Evolutionary conservation across 2,888 invertebrate species (phyloP).

Genomic region (Cryptus viduatorius): DNA sequence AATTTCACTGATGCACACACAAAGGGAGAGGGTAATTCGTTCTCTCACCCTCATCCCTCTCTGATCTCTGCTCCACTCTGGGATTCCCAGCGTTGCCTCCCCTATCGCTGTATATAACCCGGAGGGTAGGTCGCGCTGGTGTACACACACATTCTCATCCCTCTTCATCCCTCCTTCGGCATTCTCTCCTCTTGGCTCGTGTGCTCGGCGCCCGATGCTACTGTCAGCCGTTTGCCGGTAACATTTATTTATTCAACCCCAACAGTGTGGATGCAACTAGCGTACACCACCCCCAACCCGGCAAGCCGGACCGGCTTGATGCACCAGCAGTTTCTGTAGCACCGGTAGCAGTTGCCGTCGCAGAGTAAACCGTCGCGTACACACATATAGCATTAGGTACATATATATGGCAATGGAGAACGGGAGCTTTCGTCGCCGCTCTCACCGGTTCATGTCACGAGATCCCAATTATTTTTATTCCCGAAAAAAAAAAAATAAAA

Average conservation of each 20-base stretch:
- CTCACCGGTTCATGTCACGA: constrained; percentile 50
- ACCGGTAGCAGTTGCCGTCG: constrained; percentile 30
- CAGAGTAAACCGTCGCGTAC: constrained; percentile 25
- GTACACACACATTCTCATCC: constrained; percentile 19
- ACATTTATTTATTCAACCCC: constrained; percentile 67
- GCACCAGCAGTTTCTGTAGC: constrained; percentile 16
- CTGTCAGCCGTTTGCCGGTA: constrained; percentile 58
- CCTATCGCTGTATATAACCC: constrained; percentile 1
- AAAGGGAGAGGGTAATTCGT: constrained; percentile 45
- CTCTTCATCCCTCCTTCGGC: constrained; percentile 11
- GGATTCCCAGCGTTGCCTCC: constrained; percentile 1
- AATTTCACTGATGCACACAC: constrained; percentile 23
- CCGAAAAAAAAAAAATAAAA: constrained; percentile 14
- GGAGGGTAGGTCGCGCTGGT: constrained; percentile 25
- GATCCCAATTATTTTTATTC: constrained; percentile 59
- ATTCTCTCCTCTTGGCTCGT: constrained; percentile 48
- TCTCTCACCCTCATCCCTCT: constrained; percentile 29
- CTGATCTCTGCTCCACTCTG: constrained; percentile 23
- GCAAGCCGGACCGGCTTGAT: constrained; percentile 36
- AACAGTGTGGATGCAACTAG: constrained; percentile 52
- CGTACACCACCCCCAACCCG: constrained; percentile 14
- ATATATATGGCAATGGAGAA: neutral
- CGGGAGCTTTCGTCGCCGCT: constrained; percentile 43
- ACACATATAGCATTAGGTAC: neutral
- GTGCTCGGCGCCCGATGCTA: constrained; percentile 53